Conservation (phyloP, 1,140 invertebrate genomes). For the Saxidomus purpurata region DNA sequence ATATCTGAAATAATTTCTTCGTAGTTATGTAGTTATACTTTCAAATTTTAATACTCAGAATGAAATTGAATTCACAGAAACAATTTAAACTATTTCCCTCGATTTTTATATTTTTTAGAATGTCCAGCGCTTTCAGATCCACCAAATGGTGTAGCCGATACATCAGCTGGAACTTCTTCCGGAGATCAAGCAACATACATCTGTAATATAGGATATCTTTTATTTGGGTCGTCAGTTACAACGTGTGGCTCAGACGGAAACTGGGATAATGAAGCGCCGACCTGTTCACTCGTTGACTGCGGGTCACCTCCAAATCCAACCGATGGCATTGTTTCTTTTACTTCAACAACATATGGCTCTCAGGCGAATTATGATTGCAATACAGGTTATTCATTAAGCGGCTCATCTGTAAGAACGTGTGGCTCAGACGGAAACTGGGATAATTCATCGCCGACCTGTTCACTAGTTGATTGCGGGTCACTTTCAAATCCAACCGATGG, state of each 20-base stretch:
- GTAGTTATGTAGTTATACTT: no score
- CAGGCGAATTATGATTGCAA: not conserved
- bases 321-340: not conserved
- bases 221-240: not conserved
- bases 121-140: no score
- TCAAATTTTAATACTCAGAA: no score
- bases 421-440: not conserved
- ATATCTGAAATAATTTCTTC: no score
- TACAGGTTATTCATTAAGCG: not conserved
- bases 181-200: not conserved
- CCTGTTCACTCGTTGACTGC: not conserved
- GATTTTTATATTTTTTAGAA: no score
- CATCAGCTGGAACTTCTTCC: no score
- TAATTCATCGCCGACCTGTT: not conserved
- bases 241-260: not conserved
- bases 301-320: not conserved
- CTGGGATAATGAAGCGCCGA: not conserved
- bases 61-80: no score
- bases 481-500: not conserved
- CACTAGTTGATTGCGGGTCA: not conserved
- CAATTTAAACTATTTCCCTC: no score
- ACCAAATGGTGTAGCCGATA: no score
- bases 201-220: not conserved
- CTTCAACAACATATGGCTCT: not conserved
- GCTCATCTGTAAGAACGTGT: not conserved